Conservation (phyloP, 2,797 vertebrate species). For the Phylloscopus collybita region DNA sequence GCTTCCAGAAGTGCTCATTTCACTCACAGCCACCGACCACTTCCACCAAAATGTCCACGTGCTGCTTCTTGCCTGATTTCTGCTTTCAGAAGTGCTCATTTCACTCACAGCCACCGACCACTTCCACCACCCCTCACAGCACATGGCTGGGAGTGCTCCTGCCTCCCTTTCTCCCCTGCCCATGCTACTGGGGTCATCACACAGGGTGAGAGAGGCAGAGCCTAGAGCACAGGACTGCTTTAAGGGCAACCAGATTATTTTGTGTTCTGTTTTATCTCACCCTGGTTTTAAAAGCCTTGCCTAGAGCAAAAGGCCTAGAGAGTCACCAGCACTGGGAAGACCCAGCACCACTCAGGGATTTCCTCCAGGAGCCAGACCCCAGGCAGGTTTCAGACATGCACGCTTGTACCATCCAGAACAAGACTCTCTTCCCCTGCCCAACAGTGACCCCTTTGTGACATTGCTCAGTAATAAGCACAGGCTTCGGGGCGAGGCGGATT, state of each 20-base stretch:
- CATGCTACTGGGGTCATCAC: rapidly evolving
- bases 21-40: rapidly evolving
- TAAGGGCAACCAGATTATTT: not conserved
- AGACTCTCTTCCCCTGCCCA: not conserved
- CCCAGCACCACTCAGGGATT: not conserved
- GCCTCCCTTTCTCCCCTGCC: not conserved
- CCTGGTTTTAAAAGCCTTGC: not conserved
- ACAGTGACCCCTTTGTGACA: conserved; percentile 29
- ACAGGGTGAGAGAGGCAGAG: not conserved
- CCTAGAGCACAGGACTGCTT: not conserved
- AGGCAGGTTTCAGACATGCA: not conserved
- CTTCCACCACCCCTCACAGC: rapidly evolving
- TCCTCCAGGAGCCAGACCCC: not conserved
- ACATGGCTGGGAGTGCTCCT: not conserved
- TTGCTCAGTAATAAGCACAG: conserved; percentile 44
- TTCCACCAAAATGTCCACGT: rapidly evolving
- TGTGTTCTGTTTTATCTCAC: not conserved
- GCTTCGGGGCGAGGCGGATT: not conserved
- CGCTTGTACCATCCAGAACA: not conserved
- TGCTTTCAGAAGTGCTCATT: not conserved
- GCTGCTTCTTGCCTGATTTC: not conserved
- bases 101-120: rapidly evolving
- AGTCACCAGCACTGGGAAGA: not conserved
- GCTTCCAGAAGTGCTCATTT: not conserved
- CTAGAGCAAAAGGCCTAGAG: not conserved